phyloP scores from a whole-genome alignment of 2,888 invertebrate species.

The Pandemis cinnamomeana region DNA sequence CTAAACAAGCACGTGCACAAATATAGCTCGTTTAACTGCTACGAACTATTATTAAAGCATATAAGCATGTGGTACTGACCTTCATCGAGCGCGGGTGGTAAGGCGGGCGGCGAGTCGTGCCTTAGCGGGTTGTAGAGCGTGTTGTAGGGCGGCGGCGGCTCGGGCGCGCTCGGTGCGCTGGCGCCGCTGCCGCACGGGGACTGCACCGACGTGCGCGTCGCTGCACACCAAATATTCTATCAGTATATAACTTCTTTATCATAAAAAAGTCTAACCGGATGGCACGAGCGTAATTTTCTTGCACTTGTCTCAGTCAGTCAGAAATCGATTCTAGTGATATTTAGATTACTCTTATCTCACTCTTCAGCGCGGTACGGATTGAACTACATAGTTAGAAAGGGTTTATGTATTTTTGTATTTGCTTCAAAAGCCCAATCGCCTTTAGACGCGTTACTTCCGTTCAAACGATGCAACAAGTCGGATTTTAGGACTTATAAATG shows the following conservation, averaged over 20 bases:
- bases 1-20: too few species aligned
- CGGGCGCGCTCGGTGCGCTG: conserved; percentile 58
- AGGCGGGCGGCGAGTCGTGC: conserved; percentile 44
- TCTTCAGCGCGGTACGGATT: not conserved
- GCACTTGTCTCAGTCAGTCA: too few species aligned
- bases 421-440: too few species aligned
- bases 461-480: too few species aligned
- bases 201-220: conserved; percentile 32
- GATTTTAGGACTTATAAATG: too few species aligned
- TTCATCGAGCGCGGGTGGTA: conserved; percentile 35
- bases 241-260: not conserved
- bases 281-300: too few species aligned
- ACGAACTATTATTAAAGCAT: too few species aligned
- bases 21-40: too few species aligned
- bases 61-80: not conserved
- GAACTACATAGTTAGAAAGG: not conserved
- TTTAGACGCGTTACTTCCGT: too few species aligned
- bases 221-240: not conserved
- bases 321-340: too few species aligned
- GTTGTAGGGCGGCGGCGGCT: conserved; percentile 68
- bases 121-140: conserved; percentile 53
- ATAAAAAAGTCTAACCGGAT: too few species aligned
- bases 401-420: too few species aligned
- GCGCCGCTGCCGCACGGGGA: conserved; percentile 50
- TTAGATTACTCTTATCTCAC: not conserved